Percentiles rank a stretch among this genome's conserved stretches.
Conservation (phyloP, 2,113 vertebrate species). For the Rhea pennata region DNA sequence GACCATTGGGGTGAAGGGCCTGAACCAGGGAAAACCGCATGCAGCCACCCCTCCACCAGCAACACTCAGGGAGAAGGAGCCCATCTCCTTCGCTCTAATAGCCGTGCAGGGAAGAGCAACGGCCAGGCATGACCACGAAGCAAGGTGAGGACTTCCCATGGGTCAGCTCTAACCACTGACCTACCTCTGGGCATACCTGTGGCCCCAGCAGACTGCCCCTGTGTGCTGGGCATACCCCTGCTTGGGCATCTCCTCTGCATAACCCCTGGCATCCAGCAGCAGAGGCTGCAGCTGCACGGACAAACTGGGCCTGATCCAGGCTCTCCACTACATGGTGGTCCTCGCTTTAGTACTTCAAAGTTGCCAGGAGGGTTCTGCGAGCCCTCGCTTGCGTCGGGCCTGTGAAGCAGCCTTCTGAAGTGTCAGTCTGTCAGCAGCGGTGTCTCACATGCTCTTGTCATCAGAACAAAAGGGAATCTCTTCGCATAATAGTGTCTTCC, state of each 20-base stretch:
- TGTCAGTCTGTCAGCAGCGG: background rate
- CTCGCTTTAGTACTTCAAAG: background rate
- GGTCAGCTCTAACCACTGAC: background rate
- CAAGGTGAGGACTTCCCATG: background rate
- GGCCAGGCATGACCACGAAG: background rate
- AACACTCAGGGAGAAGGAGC: background rate
- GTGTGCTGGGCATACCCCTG: background rate
- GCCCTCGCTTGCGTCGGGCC: background rate
- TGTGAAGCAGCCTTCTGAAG: background rate
- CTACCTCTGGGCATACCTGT: accelerated
- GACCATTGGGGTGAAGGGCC: background rate
- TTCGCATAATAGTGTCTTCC: background rate
- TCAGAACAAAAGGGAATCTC: conserved; percentile 35
- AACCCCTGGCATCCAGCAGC: too few species aligned
- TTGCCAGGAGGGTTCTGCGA: background rate
- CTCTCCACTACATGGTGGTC: background rate
- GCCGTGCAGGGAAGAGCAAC: background rate
- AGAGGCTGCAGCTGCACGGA: background rate
- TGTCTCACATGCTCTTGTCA: background rate
- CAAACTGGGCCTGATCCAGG: background rate
- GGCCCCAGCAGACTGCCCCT: background rate
- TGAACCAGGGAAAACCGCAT: background rate
- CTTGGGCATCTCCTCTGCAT: background rate
- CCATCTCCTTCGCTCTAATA: background rate
- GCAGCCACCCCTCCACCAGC: background rate